phyloP scores from a whole-genome alignment of 2,888 invertebrate species.

The Xestoiulus laeticollis region DNA sequence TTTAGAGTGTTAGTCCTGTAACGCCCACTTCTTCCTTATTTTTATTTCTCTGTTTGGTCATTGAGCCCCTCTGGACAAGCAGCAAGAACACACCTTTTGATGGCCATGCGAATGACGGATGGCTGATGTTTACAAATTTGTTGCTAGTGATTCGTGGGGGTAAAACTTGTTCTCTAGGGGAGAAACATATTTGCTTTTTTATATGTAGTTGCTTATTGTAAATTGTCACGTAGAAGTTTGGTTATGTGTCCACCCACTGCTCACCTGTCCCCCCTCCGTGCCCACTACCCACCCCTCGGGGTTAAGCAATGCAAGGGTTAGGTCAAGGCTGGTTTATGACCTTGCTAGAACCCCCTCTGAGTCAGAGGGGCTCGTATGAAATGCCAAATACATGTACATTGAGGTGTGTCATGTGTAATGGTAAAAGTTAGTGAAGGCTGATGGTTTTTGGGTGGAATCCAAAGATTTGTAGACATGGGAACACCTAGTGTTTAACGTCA shows the following conservation, averaged over 20 bases:
- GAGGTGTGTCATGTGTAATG: neutral
- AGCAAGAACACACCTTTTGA: neutral
- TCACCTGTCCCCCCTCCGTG: neutral
- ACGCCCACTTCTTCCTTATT: conserved; percentile 12
- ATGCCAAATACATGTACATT: neutral
- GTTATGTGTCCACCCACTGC: neutral
- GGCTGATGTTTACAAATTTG: neutral
- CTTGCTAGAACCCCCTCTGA: neutral
- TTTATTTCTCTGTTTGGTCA: neutral
- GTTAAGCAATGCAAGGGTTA: neutral
- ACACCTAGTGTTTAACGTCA: neutral
- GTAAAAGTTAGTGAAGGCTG: neutral
- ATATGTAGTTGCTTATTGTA: neutral
- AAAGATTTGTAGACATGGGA: neutral
- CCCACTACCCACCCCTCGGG: neutral
- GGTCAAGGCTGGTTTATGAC: conserved; percentile 13
- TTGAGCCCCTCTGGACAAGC: conserved; percentile 19
- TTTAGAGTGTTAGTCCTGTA: neutral
- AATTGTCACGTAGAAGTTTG: neutral
- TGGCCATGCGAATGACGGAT: neutral
- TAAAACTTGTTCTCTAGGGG: neutral
- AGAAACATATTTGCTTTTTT: neutral
- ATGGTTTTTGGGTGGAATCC: neutral
- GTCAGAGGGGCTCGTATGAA: neutral
- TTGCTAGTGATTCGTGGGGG: neutral